phyloP scores from a whole-genome alignment of 2,113 vertebrate genomes.

The Salminus brasiliensis region DNA sequence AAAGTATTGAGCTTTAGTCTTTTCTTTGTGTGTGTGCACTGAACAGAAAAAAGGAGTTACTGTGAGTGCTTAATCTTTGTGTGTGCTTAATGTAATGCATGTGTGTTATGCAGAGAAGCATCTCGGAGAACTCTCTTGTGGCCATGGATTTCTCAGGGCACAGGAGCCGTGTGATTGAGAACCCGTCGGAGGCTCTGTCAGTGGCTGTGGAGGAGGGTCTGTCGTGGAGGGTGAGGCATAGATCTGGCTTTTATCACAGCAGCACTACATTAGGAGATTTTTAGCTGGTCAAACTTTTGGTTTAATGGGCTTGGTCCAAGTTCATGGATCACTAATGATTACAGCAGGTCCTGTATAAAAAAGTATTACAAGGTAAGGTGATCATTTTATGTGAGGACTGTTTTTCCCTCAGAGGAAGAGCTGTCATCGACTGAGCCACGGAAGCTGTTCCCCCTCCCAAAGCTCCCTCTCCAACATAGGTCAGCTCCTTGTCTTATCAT shows the following conservation, averaged over 20 bases:
- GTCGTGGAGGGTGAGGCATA: constrained; percentile 87
- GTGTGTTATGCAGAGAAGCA: constrained; percentile 84
- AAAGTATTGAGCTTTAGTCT: background rate
- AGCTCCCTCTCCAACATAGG: constrained; percentile 81
- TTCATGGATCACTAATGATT: background rate
- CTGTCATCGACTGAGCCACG: constrained; percentile 87
- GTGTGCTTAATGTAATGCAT: background rate
- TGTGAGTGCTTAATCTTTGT: background rate
- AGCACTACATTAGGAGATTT: constrained; percentile 26
- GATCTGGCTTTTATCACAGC: constrained; percentile 13
- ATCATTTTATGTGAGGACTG: background rate
- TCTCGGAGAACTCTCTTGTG: constrained; percentile 97
- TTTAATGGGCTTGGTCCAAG: background rate
- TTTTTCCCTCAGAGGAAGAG: constrained; percentile 85
- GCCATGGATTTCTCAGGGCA: constrained; percentile 99
- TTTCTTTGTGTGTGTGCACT: background rate
- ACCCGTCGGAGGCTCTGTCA: constrained; percentile 92
- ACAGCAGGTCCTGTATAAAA: background rate
- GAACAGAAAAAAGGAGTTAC: background rate
- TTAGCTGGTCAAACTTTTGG: background rate
- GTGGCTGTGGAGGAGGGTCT: constrained; percentile 95
- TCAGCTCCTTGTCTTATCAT: constrained; percentile 66
- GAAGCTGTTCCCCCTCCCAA: constrained; percentile 84
- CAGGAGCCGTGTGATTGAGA: constrained; percentile 93
- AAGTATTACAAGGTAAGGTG: too few species aligned